Evolutionary conservation across 2,797 vertebrate genomes (phyloP).

Genomic region (Sebastes melanostomus): DNA sequence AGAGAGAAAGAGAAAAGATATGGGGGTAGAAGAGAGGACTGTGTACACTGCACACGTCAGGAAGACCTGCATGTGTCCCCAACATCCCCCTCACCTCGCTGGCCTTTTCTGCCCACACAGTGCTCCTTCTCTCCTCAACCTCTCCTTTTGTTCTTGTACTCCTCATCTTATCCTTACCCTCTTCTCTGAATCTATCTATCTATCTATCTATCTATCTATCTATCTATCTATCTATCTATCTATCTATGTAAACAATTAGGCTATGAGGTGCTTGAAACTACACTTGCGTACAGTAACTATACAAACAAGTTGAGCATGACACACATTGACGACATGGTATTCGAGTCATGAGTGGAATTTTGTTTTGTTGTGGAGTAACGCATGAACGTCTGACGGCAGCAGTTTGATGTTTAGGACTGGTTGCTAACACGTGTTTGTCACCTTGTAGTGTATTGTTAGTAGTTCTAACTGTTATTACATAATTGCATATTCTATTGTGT

Average conservation of each 20-base stretch:
- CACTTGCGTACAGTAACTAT: slow-evolving; percentile 4
- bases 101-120: slow-evolving; percentile 57
- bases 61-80: slow-evolving; percentile 62
- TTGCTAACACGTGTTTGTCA: background rate
- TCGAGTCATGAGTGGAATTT: slow-evolving; percentile 33
- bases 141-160: background rate
- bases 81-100: slow-evolving; percentile 52
- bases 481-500: background rate
- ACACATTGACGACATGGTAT: slow-evolving; percentile 7
- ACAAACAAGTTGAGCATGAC: slow-evolving; percentile 19
- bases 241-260: background rate
- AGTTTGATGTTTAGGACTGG: background rate
- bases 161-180: background rate
- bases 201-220: background rate
- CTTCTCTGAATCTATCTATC: background rate
- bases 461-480: background rate
- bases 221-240: background rate
- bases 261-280: slow-evolving; percentile 12
- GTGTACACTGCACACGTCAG: slow-evolving; percentile 62
- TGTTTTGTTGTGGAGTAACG: background rate
- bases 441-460: background rate
- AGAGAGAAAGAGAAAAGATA: slow-evolving; percentile 3
- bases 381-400: slow-evolving; percentile 39
- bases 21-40: slow-evolving; percentile 47
- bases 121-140: slow-evolving; percentile 27